Conservation (phyloP, 2,797 vertebrate species). For the Gephyroberyx darwinii region DNA sequence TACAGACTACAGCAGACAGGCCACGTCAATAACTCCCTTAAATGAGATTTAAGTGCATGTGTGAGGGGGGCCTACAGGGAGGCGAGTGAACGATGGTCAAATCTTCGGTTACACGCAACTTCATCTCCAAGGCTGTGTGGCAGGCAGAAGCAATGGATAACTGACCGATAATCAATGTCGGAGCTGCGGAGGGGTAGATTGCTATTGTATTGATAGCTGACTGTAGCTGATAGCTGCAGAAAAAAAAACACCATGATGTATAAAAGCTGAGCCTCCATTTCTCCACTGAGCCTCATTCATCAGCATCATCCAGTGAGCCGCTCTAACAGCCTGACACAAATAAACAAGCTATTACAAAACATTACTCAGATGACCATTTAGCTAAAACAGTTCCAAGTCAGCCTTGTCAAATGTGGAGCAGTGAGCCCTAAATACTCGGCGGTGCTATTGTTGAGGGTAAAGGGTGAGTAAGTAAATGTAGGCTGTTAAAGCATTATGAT, state of each 20-base stretch:
- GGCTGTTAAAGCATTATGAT: constrained; percentile 23
- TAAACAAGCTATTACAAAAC: constrained; percentile 11
- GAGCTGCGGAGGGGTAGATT: constrained; percentile 24
- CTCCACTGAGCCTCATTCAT: constrained; percentile 3
- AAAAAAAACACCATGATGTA: constrained; percentile 5
- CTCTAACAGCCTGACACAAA: constrained; percentile 1
- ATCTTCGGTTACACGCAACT: constrained; percentile 58
- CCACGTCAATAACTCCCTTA: constrained; percentile 50
- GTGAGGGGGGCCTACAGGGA: constrained; percentile 9
- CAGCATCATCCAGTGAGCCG: background rate
- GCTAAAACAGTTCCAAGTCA: background rate
- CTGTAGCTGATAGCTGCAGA: constrained; percentile 21
- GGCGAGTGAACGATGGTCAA: constrained; percentile 37
- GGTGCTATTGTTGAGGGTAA: background rate
- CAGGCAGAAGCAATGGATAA: constrained; percentile 58
- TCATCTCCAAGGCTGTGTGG: constrained; percentile 53
- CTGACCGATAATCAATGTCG: constrained; percentile 63
- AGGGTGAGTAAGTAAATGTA: constrained; percentile 37
- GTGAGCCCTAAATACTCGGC: background rate
- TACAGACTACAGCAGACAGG: constrained; percentile 16
- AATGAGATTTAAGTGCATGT: constrained; percentile 47
- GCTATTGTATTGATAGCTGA: background rate
- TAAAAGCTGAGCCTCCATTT: constrained; percentile 2
- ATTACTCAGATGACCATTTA: constrained; percentile 4
- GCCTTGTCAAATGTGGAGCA: background rate